A percentile compares a stretch with the other conserved stretches of the same genome.
Conservation (phyloP, 2,888 invertebrate species). For the Danaus chrysippus region DNA sequence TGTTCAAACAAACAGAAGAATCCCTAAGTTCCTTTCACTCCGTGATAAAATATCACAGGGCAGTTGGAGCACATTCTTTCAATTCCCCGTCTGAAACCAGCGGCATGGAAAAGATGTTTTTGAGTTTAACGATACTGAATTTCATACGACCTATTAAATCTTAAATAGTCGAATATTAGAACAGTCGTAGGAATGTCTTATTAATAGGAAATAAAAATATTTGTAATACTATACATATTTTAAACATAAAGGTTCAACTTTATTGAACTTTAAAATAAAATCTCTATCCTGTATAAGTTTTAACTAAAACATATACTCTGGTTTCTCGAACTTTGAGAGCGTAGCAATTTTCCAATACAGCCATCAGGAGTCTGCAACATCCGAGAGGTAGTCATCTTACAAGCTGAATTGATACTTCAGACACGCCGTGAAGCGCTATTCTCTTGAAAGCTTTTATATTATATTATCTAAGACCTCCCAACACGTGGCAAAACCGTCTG, state of each 20-base stretch:
- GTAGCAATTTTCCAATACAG: conserved; percentile 73
- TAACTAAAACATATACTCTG: conserved; percentile 65
- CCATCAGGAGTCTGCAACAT: conserved; percentile 61
- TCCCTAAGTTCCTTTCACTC: conserved; percentile 59
- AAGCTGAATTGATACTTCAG: conserved; percentile 77
- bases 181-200: too few species aligned
- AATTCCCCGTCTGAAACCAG: conserved; percentile 51
- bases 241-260: too few species aligned
- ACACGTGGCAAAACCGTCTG: conserved; percentile 73
- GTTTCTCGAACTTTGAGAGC: conserved; percentile 44
- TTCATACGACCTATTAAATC: conserved; percentile 27
- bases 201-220: too few species aligned
- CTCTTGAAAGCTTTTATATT: conserved; percentile 79
- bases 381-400: conserved; percentile 69
- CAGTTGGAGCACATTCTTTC: conserved; percentile 61
- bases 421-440: conserved; percentile 70
- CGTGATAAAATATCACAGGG: conserved; percentile 69
- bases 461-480: conserved; percentile 75
- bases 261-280: not conserved
- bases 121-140: conserved; percentile 47
- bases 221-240: too few species aligned
- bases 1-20: conserved; percentile 65
- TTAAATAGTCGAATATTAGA: conserved; percentile 12
- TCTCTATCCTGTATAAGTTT: conserved; percentile 46
- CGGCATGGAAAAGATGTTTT: conserved; percentile 64